These are phyloP conservation scores for Nettapus auritus DNA, from an alignment of 2,113 vertebrate species.

Conservation along the genomic window DNA sequence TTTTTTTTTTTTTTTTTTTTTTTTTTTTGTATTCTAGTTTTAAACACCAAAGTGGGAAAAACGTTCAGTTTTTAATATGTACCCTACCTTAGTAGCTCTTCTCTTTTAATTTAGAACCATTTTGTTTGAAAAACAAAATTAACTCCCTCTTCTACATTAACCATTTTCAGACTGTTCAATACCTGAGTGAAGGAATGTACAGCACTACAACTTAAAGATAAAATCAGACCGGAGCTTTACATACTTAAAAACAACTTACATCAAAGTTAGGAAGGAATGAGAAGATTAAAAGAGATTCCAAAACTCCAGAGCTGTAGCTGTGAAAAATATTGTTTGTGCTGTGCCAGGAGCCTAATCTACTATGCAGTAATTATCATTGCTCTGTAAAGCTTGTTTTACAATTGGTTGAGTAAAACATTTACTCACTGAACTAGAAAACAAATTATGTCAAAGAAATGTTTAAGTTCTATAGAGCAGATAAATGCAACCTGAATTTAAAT, in stretches of 20 bases:
- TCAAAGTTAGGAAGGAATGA: conserved; percentile 26
- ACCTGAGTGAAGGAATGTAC: not conserved
- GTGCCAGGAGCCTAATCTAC: conserved; percentile 11
- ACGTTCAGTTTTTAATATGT: not conserved
- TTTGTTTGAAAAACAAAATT: not conserved
- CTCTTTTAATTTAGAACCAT: not conserved
- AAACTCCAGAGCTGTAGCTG: not conserved
- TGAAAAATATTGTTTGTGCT: not conserved
- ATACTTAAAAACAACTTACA: not conserved
- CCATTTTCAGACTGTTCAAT: not conserved
- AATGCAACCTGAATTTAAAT: conserved; percentile 33
- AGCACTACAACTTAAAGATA: not conserved
- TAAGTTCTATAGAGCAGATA: conserved; percentile 15
- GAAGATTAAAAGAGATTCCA: conserved; percentile 35
- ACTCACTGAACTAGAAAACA: conserved; percentile 41
- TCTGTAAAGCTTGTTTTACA: conserved; percentile 42
- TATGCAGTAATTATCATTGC: not conserved
- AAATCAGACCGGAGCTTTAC: not conserved
- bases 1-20: not conserved
- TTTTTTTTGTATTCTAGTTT: not conserved
- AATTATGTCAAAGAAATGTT: conserved; percentile 27
- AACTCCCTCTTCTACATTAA: not conserved
- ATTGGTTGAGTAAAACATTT: conserved; percentile 13
- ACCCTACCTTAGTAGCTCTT: not conserved
- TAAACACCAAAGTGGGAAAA: not conserved